Conservation (phyloP, 2,888 invertebrate genomes). For the Tenthredo mesomela region DNA sequence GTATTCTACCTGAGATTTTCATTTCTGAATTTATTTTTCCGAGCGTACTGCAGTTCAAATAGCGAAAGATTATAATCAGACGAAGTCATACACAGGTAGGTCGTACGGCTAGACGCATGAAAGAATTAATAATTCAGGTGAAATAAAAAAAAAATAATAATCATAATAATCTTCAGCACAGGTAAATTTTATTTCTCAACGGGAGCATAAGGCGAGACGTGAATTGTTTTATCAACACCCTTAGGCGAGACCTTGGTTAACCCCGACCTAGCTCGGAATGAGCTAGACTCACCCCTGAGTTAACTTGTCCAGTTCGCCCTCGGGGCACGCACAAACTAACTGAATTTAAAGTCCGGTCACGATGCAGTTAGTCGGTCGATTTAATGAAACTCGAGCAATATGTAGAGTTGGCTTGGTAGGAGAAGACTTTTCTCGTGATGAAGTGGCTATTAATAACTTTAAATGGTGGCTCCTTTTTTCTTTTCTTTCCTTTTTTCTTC, state of each 20-base stretch:
- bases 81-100: not conserved
- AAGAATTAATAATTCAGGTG: not conserved
- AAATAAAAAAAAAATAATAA: not conserved
- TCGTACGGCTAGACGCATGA: not conserved
- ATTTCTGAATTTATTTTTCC: not conserved
- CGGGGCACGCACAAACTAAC: constrained; percentile 22
- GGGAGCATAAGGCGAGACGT: not conserved
- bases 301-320: constrained; percentile 35
- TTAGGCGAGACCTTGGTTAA: constrained; percentile 39
- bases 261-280: constrained; percentile 27
- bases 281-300: constrained; percentile 2
- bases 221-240: constrained; percentile 30
- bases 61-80: not conserved
- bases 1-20: not conserved
- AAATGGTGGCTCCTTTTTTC: constrained; percentile 63
- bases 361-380: constrained; percentile 68
- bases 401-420: constrained; percentile 43
- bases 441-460: constrained; percentile 68
- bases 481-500: constrained; percentile 50
- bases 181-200: not conserved
- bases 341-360: constrained; percentile 68
- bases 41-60: not conserved
- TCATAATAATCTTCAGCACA: not conserved
- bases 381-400: constrained; percentile 68
- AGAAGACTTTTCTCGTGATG: constrained; percentile 62